phyloP scores from a whole-genome alignment of 2,113 vertebrate species.

The Menura novaehollandiae region DNA sequence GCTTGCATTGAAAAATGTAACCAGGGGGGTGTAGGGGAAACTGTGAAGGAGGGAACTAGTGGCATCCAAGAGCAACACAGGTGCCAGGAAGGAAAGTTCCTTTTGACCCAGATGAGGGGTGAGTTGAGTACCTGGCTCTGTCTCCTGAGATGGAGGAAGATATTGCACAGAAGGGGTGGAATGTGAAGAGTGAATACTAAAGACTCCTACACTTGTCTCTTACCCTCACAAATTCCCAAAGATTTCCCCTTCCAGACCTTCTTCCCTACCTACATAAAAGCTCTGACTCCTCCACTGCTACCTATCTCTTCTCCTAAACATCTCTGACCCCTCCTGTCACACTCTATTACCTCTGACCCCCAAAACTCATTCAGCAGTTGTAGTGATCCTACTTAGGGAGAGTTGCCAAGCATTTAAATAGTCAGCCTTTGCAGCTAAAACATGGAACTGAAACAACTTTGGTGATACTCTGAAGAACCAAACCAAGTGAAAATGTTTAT shows the following conservation, averaged over 20 bases:
- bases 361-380: neutral
- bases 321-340: neutral
- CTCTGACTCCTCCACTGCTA: fast-evolving
- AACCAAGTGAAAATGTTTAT: neutral
- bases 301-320: neutral
- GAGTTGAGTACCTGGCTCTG: neutral
- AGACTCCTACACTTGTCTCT: neutral
- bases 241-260: neutral
- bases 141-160: neutral
- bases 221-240: neutral
- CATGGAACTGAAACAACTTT: neutral
- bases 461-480: neutral
- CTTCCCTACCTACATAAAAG: neutral
- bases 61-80: neutral
- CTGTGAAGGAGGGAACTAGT: neutral
- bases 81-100: neutral
- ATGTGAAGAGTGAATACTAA: neutral
- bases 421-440: neutral
- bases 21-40: neutral
- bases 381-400: neutral
- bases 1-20: neutral
- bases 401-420: neutral
- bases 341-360: neutral
- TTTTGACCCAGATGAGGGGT: neutral
- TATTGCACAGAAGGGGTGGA: neutral